Conservation (phyloP, 2,113 vertebrate species). For the Ia io region DNA sequence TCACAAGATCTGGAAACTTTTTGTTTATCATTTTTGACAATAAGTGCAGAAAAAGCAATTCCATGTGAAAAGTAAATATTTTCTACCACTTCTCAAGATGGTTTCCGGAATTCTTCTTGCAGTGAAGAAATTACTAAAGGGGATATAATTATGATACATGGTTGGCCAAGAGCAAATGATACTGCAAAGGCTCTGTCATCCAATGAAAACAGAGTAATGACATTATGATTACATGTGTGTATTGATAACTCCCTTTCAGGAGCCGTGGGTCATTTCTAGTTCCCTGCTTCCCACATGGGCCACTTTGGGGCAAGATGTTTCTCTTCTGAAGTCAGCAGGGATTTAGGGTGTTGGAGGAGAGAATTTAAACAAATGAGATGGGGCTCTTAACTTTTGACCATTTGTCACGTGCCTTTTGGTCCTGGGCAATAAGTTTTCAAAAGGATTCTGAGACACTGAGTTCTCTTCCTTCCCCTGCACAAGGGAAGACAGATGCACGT, state of each 20-base stretch:
- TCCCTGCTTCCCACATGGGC: neutral
- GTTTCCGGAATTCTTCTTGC: slow-evolving; percentile 22
- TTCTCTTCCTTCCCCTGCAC: neutral
- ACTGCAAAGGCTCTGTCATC: slow-evolving; percentile 6
- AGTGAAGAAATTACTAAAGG: slow-evolving; percentile 37
- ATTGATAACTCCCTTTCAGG: neutral
- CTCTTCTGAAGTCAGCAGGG: neutral
- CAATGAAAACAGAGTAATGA: neutral
- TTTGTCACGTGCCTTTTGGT: neutral
- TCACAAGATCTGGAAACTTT: neutral
- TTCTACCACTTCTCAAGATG: neutral
- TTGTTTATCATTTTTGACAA: neutral
- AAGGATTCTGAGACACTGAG: neutral
- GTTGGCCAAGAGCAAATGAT: slow-evolving; percentile 3
- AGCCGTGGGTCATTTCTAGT: neutral
- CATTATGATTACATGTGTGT: neutral
- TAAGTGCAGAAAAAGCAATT: slow-evolving; percentile 10
- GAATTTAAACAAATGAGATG: neutral
- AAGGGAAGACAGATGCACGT: neutral
- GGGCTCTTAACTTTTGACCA: neutral
- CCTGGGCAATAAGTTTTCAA: neutral
- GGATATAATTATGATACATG: neutral
- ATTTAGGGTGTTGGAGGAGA: neutral
- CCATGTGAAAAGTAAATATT: slow-evolving; percentile 8
- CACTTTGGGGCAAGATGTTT: neutral